Base-by-base conservation (phyloP, 2,888 invertebrate genomes). In the Omphaloscelis lunosa region DNA sequence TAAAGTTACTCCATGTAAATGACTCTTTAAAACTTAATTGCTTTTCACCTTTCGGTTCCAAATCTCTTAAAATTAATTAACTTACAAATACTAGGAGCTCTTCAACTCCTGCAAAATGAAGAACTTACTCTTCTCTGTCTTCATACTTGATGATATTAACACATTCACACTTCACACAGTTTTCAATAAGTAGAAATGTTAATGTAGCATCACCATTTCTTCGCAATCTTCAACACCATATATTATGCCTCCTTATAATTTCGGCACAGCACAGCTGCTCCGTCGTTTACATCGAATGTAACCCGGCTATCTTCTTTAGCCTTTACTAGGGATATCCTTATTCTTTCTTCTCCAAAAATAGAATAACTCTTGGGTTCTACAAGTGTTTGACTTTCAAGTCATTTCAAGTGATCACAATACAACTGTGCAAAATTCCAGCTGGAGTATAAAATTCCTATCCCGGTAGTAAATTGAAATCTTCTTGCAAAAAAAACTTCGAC, bases 381-480 rank as follows among this genome's bases (percentile, higher is more conserved):
- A 77, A 27, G 8, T 17, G 8, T 39, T 41, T 41, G 29, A 51
- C n/a, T n/a, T 41, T 59, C n/a, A 48, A 77, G 39, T 68, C 58
- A 58, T 12, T 59, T 15, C 0, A 69, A 34, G 59, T 68, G n/a
- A 34, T 34, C 58, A 48, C 59, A 69, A 51, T 34, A 51, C 51
- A 79, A 59, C 59, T 69, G 69, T 29, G 15, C 12, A 2, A 29
- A 27, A 9, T 34, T 69, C n/a, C 79, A 77, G 58, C n/a, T 27
- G n/a, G 3, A 41, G 27, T 59, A 12, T 51, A 6, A 15, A 15
- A n/a, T 12, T 59, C n/a, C n/a, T 77, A 77, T 41, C n/a, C 79
- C 0, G 79, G 70, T n/a, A 45, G 4, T 23, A 29, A 15, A 69
- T 59, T 29, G 17, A 59, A 51, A 34, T 59, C 11, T n/a, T 56